Base-by-base conservation (phyloP, 2,113 vertebrate genomes). In the Crotophaga sulcirostris region DNA sequence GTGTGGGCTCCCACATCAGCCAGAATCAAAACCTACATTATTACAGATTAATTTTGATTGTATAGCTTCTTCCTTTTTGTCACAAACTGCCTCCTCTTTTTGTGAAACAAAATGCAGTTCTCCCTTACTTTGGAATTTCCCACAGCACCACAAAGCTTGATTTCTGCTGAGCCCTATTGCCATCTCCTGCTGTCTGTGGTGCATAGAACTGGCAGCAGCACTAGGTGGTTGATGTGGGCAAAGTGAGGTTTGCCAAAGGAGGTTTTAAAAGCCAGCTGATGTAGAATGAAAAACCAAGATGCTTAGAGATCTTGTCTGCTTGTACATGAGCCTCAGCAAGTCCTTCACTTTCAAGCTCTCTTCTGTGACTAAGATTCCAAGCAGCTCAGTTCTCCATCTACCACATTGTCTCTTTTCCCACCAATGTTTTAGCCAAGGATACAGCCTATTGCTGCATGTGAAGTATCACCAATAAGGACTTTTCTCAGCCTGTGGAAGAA, bases 361-460 rank as follows among this genome's bases (percentile, higher is more conserved):
- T 25, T 81, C 64, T 64, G 0, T 47, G 25, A 68, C 1, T 14
- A 8, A 64, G 25, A 25, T 36, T 51, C 9, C 21, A 40, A 76
- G 34, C 12, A 12, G 26, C 44, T 89, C 72, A 29, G 10, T 38
- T 80, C 33, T 45, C 28, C 16, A 6, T 60, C 29, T 25, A 80
- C 26, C 3, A 4, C 3, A 0, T 20, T 58, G 26, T 68, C 2
- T 0, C 49, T 73, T 84, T 70, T 28, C 58, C 19, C 15, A 28
- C 31, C 8, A 4, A 13, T 36, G 28, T 36, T 13, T 68, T 47
- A 51, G 26, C 8, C 19, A 72, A 83, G 86, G 21, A 33, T 49
- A 18, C 11, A 31, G 44, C 4, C 11, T 62, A 6, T 59, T 76
- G 52, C 34, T 79, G 40, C 59, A 38, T 40, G 8, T 72, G 12